Evolutionary conservation across 2,113 vertebrate species (phyloP), one percentile per base, ranked within the genome.

Genomic region (Chlorodrepanis virens): DNA sequence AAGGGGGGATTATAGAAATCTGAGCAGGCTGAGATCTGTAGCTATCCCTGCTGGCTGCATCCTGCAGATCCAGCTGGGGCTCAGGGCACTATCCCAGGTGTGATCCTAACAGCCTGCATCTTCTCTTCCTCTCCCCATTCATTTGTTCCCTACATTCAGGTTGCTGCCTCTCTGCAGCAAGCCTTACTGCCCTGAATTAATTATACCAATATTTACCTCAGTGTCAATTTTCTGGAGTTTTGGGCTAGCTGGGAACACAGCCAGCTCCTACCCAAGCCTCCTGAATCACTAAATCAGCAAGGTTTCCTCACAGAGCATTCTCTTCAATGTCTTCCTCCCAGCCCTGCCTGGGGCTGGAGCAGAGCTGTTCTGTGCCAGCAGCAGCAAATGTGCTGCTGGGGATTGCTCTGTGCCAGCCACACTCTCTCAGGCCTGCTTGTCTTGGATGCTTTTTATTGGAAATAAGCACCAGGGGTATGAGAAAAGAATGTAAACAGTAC

Each of bases 371-470:
- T 67, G 83, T 78, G 96, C 84, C 89, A 90, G 83, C 68, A 87
- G 81, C 72, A 78, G 69, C 35, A 49, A 69, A 67, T 10, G 47
- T 42, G 83, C 81, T 82, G 81, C 89, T 91, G 89, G 85, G 92
- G 71, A 82, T 40, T 81, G 39, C 83, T 81, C 68, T 35, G 68
- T 88, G 90, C 86, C 90, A 95, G 90, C 68, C 20, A 2, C 31
- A 11, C 33, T 72, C 85, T 88, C 95, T 47, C 76, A 64, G 86
- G 56, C 70, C 88, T 57, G 76, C 91, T 89, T 87, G 89, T 35
- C 71, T 70, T 83, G 83, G 59, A 88, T 94, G 95, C 42, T 93
- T 94, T 96, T 93, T 60, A 90, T 92, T 88, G 95, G 94, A 61
- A 92, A 95, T 83, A 77, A 90, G 86, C 86, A 96, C 67, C 35